phyloP scores from a whole-genome alignment of 2,797 vertebrate species.

The Agapornis canus region DNA sequence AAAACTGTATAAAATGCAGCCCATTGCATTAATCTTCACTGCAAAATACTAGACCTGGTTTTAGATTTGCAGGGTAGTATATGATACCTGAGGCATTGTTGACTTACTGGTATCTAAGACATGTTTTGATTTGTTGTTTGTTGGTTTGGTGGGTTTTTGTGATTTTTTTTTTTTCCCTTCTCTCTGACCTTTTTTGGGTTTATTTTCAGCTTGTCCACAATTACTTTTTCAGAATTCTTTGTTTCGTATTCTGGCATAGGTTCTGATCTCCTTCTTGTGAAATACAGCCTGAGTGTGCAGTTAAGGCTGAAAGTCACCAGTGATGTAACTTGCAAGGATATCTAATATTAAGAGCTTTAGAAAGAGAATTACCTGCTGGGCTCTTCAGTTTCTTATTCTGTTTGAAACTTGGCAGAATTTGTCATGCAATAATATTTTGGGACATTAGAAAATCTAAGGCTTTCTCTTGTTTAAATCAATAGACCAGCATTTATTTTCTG shows the following conservation, averaged over 20 bases:
- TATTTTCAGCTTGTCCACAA: background rate
- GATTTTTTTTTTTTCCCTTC: background rate
- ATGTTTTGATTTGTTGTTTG: background rate
- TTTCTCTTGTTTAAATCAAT: background rate
- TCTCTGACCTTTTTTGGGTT: background rate
- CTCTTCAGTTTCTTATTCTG: background rate
- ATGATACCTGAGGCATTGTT: background rate
- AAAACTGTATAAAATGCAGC: background rate
- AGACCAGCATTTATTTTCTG: background rate
- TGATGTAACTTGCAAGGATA: background rate
- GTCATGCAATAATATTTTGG: background rate
- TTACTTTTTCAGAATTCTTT: background rate
- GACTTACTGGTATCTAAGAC: background rate
- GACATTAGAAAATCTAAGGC: background rate
- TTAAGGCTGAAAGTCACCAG: background rate
- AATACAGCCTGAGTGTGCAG: background rate
- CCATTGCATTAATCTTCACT: background rate
- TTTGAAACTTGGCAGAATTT: background rate
- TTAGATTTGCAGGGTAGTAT: background rate
- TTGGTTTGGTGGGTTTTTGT: background rate
- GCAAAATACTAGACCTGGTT: background rate
- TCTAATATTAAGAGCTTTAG: background rate
- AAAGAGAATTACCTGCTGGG: background rate
- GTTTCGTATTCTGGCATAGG: background rate
- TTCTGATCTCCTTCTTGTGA: background rate